phyloP scores from a whole-genome alignment of 2,888 invertebrate genomes.

The Pomacea canaliculata region DNA sequence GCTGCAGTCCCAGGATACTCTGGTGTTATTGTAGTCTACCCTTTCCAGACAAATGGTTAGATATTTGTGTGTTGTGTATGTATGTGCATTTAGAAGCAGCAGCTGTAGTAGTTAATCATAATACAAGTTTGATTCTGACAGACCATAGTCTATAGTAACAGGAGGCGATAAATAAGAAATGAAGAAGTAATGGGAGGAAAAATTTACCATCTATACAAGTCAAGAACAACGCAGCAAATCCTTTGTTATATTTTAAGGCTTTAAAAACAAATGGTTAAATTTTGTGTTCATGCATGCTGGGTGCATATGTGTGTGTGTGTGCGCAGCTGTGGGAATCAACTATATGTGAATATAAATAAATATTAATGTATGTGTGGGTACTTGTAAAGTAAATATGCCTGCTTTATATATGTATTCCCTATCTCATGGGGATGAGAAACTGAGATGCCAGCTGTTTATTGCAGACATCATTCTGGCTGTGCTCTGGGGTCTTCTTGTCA shows the following conservation, averaged over 20 bases:
- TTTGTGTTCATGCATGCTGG: background rate
- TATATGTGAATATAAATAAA: background rate
- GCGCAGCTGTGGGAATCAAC: background rate
- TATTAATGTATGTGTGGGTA: background rate
- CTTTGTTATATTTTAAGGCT: no score
- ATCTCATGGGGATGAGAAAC: background rate
- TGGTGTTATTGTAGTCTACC: constrained; percentile 40
- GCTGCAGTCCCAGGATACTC: constrained; percentile 72
- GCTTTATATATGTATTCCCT: background rate
- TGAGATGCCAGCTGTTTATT: constrained; percentile 31
- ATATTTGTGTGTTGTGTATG: constrained; percentile 2
- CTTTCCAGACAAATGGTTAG: constrained; percentile 47
- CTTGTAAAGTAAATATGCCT: background rate
- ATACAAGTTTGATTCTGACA: no score
- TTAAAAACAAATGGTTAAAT: no score
- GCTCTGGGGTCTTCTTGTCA: constrained; percentile 74
- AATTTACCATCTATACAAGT: no score
- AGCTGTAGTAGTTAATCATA: no score
- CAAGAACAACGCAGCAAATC: no score
- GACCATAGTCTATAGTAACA: no score
- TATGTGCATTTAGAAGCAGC: background rate
- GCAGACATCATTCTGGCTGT: constrained; percentile 76
- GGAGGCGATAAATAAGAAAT: no score
- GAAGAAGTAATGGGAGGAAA: no score
- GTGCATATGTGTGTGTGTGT: background rate